phyloP scores from a whole-genome alignment of 2,113 vertebrate genomes.

The Elachura formosa region DNA sequence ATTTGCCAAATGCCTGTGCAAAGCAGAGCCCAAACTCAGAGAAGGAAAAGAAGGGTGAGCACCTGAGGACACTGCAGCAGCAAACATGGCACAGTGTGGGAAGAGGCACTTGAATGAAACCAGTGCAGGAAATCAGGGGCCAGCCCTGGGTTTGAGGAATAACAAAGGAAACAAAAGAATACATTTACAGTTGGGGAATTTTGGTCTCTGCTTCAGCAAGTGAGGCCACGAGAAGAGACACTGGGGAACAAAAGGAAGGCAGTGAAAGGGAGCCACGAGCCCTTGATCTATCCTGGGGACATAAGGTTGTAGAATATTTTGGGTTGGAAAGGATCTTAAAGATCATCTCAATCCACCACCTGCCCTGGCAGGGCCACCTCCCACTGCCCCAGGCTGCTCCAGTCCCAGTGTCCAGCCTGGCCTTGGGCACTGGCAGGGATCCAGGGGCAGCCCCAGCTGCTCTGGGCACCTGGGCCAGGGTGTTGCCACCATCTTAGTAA shows the following conservation, averaged over 20 bases:
- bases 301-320: fast-evolving
- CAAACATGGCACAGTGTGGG: not conserved
- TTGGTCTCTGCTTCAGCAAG: not conserved
- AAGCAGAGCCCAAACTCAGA: not conserved
- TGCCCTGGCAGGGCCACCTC: not conserved
- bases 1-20: not conserved
- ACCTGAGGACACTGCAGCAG: not conserved
- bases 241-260: not conserved
- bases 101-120: not conserved
- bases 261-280: not conserved
- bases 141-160: not conserved
- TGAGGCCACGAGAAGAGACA: not conserved
- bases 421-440: not conserved
- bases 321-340: not conserved
- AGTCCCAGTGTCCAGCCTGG: fast-evolving
- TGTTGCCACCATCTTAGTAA: fast-evolving
- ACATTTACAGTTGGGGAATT: fast-evolving
- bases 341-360: not conserved
- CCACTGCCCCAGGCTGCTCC: fast-evolving
- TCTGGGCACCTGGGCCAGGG: not conserved
- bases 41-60: not conserved
- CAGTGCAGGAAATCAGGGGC: not conserved
- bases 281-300: not conserved
- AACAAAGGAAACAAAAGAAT: not conserved
- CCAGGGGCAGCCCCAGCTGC: not conserved